Conservation (phyloP, 2,888 invertebrate genomes). For the Sesia apiformis region DNA sequence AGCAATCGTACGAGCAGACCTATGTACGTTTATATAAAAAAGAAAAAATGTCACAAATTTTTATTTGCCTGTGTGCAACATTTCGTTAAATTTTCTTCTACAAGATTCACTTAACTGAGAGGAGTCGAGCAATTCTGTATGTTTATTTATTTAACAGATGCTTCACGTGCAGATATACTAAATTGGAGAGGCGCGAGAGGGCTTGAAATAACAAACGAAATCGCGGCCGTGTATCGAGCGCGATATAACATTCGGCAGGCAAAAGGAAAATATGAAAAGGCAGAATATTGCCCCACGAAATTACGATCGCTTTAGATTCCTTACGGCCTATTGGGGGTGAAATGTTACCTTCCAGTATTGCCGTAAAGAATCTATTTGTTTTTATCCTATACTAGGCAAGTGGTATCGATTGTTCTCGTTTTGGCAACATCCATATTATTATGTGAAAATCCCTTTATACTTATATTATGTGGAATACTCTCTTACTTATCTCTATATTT, state of each 20-base stretch:
- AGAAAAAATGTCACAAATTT: too few relatives aligned
- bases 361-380: conserved; percentile 68
- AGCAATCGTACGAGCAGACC: too few relatives aligned
- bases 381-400: conserved; percentile 35
- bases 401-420: conserved; percentile 22
- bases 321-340: conserved; percentile 64
- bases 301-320: conserved; percentile 71
- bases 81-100: conserved; percentile 10
- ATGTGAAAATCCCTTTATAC: too few relatives aligned
- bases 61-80: too few relatives aligned
- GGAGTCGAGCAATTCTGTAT: conserved; percentile 35
- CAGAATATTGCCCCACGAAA: conserved; percentile 69
- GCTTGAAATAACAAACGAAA: conserved; percentile 69
- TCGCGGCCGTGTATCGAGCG: conserved; percentile 61
- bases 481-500: too few relatives aligned
- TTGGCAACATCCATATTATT: too few relatives aligned
- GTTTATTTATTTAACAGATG: conserved; percentile 54
- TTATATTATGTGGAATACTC: too few relatives aligned
- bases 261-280: conserved; percentile 70
- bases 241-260: conserved; percentile 60
- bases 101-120: conserved; percentile 18
- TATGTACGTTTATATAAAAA: too few relatives aligned
- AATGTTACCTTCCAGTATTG: conserved; percentile 68
- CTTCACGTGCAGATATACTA: conserved; percentile 57
- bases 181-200: conserved; percentile 55